Conservation (phyloP, 2,113 vertebrate species). For the Dicentrarchus labrax region DNA sequence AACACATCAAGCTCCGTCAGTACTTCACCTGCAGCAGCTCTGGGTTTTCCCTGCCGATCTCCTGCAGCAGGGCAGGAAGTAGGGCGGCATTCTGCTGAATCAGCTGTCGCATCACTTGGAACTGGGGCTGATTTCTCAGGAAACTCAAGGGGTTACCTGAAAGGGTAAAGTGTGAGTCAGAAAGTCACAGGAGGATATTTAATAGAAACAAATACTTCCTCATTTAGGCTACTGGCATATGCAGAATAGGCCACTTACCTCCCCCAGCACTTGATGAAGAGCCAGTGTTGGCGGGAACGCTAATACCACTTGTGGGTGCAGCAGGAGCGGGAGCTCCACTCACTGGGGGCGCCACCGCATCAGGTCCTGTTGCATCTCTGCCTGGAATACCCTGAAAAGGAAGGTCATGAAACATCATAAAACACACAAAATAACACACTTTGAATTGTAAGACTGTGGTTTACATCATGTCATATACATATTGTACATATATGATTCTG, state of each 20-base stretch:
- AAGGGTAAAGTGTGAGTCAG: background rate
- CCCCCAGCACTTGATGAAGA: constrained; percentile 84
- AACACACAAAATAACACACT: too few species aligned
- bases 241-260: constrained; percentile 49
- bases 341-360: constrained; percentile 28
- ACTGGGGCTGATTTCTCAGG: constrained; percentile 95
- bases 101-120: constrained; percentile 97
- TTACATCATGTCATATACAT: background rate
- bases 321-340: constrained; percentile 78
- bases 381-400: constrained; percentile 89
- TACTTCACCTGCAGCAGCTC: constrained; percentile 91
- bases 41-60: constrained; percentile 96
- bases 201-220: background rate
- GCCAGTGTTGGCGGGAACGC: constrained; percentile 73
- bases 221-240: background rate
- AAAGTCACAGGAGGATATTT: background rate
- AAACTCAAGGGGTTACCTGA: constrained; percentile 95
- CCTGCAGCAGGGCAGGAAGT: constrained; percentile 94
- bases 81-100: constrained; percentile 97
- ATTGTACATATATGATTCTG: background rate
- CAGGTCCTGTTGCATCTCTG: constrained; percentile 79
- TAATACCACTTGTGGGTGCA: constrained; percentile 53
- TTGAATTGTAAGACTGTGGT: background rate
- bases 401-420: constrained; percentile 32
- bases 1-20: background rate